Evolutionary conservation across 2,888 invertebrate genomes (phyloP).

Genomic region (Ypsolopha sequella): DNA sequence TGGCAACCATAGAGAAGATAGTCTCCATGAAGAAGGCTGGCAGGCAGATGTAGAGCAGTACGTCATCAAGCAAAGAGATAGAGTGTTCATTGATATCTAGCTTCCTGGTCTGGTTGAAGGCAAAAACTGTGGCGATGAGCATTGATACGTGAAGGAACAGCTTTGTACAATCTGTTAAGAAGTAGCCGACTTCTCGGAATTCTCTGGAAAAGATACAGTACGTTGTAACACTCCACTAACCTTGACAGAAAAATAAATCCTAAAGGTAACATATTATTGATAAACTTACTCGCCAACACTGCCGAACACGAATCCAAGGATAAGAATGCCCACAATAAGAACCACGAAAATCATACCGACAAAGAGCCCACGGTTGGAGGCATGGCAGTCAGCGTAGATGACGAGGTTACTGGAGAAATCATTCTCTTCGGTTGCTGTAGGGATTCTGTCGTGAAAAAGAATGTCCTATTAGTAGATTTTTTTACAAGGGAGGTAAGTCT

Average conservation of each 20-base stretch:
- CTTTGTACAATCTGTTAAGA: conserved; percentile 64
- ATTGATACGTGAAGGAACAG: conserved; percentile 66
- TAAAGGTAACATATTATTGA: not conserved
- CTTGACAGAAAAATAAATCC: not conserved
- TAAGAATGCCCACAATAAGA: conserved; percentile 54
- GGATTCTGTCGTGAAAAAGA: conserved; percentile 30
- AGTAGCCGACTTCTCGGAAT: conserved; percentile 54
- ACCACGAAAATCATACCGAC: conserved; percentile 74
- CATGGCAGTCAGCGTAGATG: conserved; percentile 80
- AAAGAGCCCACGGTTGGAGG: conserved; percentile 82
- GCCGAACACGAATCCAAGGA: conserved; percentile 61
- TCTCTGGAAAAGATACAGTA: conserved; percentile 38
- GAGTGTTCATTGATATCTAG: conserved; percentile 76
- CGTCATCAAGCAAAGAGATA: conserved; percentile 76
- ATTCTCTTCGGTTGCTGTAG: conserved; percentile 56
- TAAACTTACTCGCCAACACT: conserved; percentile 57
- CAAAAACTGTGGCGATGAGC: conserved; percentile 69
- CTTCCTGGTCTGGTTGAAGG: conserved; percentile 74
- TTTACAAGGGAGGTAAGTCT: too few species aligned
- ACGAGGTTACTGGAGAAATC: conserved; percentile 70
- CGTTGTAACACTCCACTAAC: not conserved
- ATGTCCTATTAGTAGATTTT: not conserved
- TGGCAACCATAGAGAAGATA: conserved; percentile 77
- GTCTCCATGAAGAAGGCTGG: conserved; percentile 81
- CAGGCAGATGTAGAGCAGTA: conserved; percentile 77